A percentile compares a stretch with the other conserved stretches of the same genome.
Conservation (phyloP, 2,113 vertebrate genomes). For the Albula goreensis region DNA sequence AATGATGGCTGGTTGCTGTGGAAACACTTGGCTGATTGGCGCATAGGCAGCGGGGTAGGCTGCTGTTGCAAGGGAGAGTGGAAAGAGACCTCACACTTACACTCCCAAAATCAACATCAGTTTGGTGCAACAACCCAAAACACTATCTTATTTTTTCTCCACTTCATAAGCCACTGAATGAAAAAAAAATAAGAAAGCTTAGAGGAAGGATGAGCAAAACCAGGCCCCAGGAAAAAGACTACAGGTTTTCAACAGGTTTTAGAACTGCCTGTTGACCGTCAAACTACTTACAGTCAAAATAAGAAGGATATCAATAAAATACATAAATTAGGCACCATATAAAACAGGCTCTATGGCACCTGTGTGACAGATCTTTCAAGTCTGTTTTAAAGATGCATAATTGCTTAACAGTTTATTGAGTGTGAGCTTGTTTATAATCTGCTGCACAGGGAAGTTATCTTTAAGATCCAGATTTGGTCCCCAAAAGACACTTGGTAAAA, state of each 20-base stretch:
- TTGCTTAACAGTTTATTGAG: neutral
- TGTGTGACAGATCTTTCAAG: neutral
- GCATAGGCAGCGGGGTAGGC: slow-evolving; percentile 93
- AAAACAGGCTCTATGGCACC: neutral
- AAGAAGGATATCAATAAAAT: no score
- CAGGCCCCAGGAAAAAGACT: neutral
- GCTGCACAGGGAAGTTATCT: neutral
- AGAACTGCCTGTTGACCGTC: neutral
- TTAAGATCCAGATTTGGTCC: neutral
- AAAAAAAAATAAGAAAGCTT: slow-evolving; percentile 1
- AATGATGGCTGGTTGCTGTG: slow-evolving; percentile 92
- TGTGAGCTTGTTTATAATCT: neutral
- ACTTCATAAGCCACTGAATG: neutral
- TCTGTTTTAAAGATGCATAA: neutral
- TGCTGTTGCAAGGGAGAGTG: slow-evolving; percentile 81
- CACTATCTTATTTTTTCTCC: neutral
- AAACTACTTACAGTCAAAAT: neutral
- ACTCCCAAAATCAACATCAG: slow-evolving; percentile 28
- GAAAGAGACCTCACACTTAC: neutral
- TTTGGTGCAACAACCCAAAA: slow-evolving; percentile 15
- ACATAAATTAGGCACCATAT: no score
- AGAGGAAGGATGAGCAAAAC: neutral
- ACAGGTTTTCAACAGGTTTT: neutral
- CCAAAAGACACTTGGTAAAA: neutral
- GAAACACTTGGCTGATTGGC: slow-evolving; percentile 93